Evolutionary conservation across 2,113 vertebrate genomes (phyloP).

Genomic region (Diadophis punctatus): DNA sequence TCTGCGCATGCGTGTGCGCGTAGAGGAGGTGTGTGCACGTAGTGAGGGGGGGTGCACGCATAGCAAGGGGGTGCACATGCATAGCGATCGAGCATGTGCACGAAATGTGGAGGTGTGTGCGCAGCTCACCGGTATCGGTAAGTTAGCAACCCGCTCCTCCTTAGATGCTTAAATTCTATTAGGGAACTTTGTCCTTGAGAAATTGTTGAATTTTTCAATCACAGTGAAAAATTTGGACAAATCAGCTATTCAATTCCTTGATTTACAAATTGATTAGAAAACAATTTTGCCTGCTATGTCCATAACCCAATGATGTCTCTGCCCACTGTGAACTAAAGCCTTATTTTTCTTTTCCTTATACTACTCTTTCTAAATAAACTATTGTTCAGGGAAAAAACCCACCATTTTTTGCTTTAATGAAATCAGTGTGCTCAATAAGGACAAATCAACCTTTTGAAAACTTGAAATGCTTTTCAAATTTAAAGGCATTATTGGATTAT

Average conservation of each 20-base stretch:
- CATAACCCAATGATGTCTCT: not conserved
- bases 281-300: not conserved
- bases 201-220: not conserved
- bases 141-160: too few species aligned
- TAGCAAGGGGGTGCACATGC: too few species aligned
- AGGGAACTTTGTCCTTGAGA: not conserved
- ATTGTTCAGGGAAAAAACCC: not conserved
- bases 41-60: too few species aligned
- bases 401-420: not conserved
- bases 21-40: too few species aligned
- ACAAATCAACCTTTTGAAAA: not conserved
- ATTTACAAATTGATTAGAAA: not conserved
- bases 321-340: not conserved
- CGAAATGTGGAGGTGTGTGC: too few species aligned
- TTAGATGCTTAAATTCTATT: too few species aligned
- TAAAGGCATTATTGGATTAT: not conserved
- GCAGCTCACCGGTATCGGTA: too few species aligned
- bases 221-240: not conserved
- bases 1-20: too few species aligned
- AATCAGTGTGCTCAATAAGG: conserved; percentile 3
- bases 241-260: not conserved
- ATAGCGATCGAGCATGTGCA: too few species aligned
- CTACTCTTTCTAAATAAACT: not conserved
- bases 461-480: not conserved
- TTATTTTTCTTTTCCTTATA: not conserved